Evolutionary conservation across 2,888 invertebrate species (phyloP).

Genomic region (Drosophila pegasa): DNA sequence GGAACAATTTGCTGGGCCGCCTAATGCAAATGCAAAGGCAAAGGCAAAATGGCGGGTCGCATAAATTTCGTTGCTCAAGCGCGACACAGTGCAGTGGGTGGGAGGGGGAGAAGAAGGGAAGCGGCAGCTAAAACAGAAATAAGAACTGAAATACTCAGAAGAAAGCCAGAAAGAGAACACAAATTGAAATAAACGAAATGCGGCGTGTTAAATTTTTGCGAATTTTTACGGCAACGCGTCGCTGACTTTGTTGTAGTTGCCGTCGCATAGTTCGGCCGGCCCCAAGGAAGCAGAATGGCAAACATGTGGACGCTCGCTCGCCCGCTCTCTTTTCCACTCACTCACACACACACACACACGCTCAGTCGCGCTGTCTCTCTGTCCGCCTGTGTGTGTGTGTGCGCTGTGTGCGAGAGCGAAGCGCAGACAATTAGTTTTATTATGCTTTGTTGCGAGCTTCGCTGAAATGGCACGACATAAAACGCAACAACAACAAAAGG

Average conservation of each 20-base stretch:
- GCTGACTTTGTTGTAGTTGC: constrained; percentile 54
- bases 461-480: constrained; percentile 80
- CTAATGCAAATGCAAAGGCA: constrained; percentile 59
- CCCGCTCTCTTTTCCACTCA: constrained; percentile 17
- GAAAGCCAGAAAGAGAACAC: constrained; percentile 48
- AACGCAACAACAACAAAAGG: constrained; percentile 56
- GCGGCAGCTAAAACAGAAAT: constrained; percentile 15
- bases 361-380: constrained; percentile 18
- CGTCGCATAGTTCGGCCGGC: constrained; percentile 59
- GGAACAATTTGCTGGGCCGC: constrained; percentile 33
- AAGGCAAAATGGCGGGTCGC: constrained; percentile 63
- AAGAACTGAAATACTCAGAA: constrained; percentile 26
- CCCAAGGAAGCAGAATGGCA: constrained; percentile 76
- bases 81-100: constrained; percentile 51
- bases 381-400: constrained; percentile 38
- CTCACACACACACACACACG: constrained; percentile 2
- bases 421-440: constrained; percentile 81
- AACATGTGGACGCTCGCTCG: constrained; percentile 62
- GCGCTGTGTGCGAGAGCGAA: constrained; percentile 75
- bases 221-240: constrained; percentile 58
- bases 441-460: constrained; percentile 81
- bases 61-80: constrained; percentile 72
- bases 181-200: constrained; percentile 67
- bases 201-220: constrained; percentile 65
- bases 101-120: constrained; percentile 7